Base-by-base conservation (phyloP, 1,140 invertebrate species). In the Physella acuta region DNA sequence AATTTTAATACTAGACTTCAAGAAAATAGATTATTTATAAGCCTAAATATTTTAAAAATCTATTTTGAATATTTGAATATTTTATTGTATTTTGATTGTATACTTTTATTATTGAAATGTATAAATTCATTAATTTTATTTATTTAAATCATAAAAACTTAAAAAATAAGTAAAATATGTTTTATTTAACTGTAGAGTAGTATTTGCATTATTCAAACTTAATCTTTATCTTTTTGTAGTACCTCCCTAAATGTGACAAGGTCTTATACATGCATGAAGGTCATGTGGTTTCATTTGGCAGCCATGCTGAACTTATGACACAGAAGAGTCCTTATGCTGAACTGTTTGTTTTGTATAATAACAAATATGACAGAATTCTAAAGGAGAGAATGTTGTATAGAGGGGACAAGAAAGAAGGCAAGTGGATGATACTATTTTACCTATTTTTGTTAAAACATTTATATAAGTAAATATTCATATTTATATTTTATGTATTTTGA, bases 231-330 rank as follows among this genome's bases (percentile, higher is more conserved):
- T 3, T 24, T 55, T 28, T 28, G 31, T 76, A 85, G 79, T 85
- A 85, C 71, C 76, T 86, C 30, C 83, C 77, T 49, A 71, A 81
- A 11, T 86, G 83, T 75, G 85, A 87, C 75, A 86, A 91, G 81
- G 91, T 93, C 79, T 80, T 86, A 70, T 74, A 84, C 20, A 73
- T 87, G 67, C 80, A 82, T 60, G 77, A 85, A 69, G 85, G 85
- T 3, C 63, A 71, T 20, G 80, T 86, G 16, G 64, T 76, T 28
- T 81, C 86, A 60, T 68, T 76, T 34, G 86, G 86, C 3, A 77
- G 75, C 53, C 83, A 85, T 71, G 34, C 72, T 3, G 66, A 80
- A 14, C 73, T 86, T n/a, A 78, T 85, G 75, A 44, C 62, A 56
- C 85, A 87, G 74, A 73, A 84, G 16, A 76, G 77, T 64, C 39